Base-by-base conservation (phyloP, 2,888 invertebrate species). In the Trilocha varians region DNA sequence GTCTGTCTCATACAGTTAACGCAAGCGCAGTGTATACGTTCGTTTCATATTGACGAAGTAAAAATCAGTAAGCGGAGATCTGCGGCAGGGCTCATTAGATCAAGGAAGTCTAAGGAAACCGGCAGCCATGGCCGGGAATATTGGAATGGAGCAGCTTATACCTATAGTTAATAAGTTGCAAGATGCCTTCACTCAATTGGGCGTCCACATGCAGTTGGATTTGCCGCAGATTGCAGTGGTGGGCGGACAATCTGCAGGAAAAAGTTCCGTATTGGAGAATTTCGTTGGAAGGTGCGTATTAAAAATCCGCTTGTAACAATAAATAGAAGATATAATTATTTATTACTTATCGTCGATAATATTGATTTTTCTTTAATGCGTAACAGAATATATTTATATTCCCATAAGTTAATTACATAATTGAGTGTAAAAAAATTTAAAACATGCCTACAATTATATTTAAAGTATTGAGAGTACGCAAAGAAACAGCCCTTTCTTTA, bases 171-270 rank as follows among this genome's bases (percentile, higher is more conserved):
- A 99, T 88, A 97, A 97, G 88, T 91, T 99, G 66, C 99, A 99
- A 90, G 99, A 99, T 95, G 99, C 99, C 57, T 99, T 99, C 87
- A 95, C 99, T 53, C 95, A 96, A 71, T 88, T 99, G 78, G 99
- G 99, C 60, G 98, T 99, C 64, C 94, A 97, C 75, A 95, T 99
- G 93, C 96, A 97, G 78, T 88, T 99, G 76, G 99, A 99, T 90
- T 89, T 99, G 73, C 99, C 99, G 57, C 99, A 99, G 88, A 99
- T 99, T 72, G 99, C 99, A 53, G 99, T 99, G 49, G 99, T 99
- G 69, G 99, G 99, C 78, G 99, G 99, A 65, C 99, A 99, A 85
- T 98, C 98, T 73, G 99, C 99, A 65, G 99, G 99, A 66, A 99
- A 99, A 88, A 98, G 98, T 85, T 99, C 99, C 41, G 99, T 99